Base-by-base conservation (phyloP, 30 jellyfish, hydroid and myxozoan genomes). In the Turritopsis rubra region DNA sequence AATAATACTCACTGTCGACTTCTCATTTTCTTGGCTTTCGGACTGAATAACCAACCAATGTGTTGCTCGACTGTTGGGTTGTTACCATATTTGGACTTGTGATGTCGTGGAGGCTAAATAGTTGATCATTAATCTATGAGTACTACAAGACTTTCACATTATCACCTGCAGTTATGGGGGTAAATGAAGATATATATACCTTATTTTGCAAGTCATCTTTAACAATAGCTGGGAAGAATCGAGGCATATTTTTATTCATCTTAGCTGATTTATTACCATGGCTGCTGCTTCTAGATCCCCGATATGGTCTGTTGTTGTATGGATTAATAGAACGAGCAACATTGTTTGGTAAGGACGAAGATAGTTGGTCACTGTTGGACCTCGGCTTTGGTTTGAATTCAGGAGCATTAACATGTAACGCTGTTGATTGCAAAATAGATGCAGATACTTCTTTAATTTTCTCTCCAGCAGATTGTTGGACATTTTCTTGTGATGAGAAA, bases 1-100 rank as follows among this genome's bases (percentile, higher is more conserved):
- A 21, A 24, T 20, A 24, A 23, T n/a, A 78, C 81, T 52, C 72
- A 89, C 96, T 86, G 81, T 54, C 79, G 53, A 52, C 82, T 31
- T 16, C 80, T 66, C 22, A 73, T 72, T 29, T 26, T 79, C 16
- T 74, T 73, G 31, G 96, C 54, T 81, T 86, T 86, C 54, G 91
- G 95, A 19, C 97, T 91, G 54, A 91, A 91, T 65, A 91, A 90
- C 97, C 97, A 91, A 71, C 97, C 97, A 75, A 91, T 96, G 65
- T 91, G 97, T 22, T 91, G 97, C 72, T 91, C 97, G 8, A 91
- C 97, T 1, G 97, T 95, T 23, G 97, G 97, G 79, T 91, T 91
- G n/a, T 88, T 94, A 54, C 97, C 86, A 74, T 91, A 91, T 81
- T 91, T 91, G 29, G 97, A 87, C 83, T 91, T 91, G 83, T 91